Conservation (phyloP, 2,113 vertebrate genomes). For the Saccopteryx bilineata region DNA sequence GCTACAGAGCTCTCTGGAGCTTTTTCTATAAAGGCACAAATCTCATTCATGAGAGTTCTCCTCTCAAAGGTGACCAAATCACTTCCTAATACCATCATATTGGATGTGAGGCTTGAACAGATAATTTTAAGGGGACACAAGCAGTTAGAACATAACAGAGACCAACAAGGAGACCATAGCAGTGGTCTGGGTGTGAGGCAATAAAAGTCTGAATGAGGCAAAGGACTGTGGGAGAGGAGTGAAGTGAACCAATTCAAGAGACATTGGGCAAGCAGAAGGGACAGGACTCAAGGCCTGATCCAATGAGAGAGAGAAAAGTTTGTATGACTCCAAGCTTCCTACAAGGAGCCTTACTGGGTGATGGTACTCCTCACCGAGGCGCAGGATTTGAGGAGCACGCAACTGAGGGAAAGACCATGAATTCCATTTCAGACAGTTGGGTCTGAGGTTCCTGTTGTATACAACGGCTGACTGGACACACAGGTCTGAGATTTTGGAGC, state of each 20-base stretch:
- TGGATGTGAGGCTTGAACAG: not conserved
- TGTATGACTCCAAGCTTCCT: not conserved
- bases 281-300: not conserved
- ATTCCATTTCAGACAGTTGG: not conserved
- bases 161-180: not conserved
- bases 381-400: not conserved
- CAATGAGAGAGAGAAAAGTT: not conserved
- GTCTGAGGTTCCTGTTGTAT: not conserved
- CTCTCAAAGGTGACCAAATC: not conserved
- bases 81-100: not conserved
- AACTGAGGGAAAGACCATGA: not conserved
- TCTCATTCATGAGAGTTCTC: not conserved
- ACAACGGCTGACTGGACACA: fast-evolving
- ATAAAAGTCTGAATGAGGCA: not conserved
- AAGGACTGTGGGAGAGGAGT: not conserved
- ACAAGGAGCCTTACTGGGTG: not conserved
- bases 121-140: not conserved
- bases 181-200: not conserved
- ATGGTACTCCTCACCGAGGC: too few species aligned
- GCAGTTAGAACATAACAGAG: not conserved
- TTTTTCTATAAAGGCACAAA: not conserved
- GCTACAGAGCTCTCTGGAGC: not conserved
- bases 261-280: not conserved
- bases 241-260: not conserved
- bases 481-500: not conserved